Evolutionary conservation across 2,888 invertebrate genomes (phyloP).

Genomic region (Parasteatoda lunata): DNA sequence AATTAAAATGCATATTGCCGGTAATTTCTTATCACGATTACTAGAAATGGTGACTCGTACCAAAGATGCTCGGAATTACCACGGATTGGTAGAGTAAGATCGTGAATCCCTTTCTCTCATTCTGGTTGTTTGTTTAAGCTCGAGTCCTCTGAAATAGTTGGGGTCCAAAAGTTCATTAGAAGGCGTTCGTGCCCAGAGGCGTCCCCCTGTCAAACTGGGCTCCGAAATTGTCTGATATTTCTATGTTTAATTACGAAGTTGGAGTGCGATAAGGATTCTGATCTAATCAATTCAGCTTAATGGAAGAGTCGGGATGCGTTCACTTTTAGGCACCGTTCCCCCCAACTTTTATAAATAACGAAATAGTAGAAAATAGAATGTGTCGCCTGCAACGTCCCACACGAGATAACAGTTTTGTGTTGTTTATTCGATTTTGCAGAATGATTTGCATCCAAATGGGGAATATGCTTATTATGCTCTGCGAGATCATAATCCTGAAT

Average conservation of each 20-base stretch:
- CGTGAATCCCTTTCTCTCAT: background rate
- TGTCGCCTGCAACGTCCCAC: no score
- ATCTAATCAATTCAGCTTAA: slow-evolving; percentile 64
- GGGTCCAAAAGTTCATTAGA: slow-evolving; percentile 60
- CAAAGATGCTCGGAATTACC: background rate
- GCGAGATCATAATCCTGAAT: no score
- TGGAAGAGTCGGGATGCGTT: slow-evolving; percentile 46
- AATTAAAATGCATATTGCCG: no score
- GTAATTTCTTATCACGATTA: background rate
- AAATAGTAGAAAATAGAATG: background rate
- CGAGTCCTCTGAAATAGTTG: slow-evolving; percentile 41
- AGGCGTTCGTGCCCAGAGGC: slow-evolving; percentile 57
- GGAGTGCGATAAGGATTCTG: slow-evolving; percentile 41
- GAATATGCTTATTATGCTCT: no score
- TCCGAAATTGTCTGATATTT: slow-evolving; percentile 57
- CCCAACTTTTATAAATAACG: slow-evolving; percentile 5
- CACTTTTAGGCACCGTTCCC: slow-evolving; percentile 41
- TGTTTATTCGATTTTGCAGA: no score
- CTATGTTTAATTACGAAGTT: slow-evolving; percentile 55
- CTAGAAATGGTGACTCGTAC: background rate
- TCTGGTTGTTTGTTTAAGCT: slow-evolving; percentile 51
- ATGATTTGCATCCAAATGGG: no score
- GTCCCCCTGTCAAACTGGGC: slow-evolving; percentile 56
- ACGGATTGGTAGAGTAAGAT: background rate
- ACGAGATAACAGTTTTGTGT: no score